A percentile compares a stretch with the other conserved stretches of the same genome.
phyloP scores from a whole-genome alignment of 2,797 vertebrate species.

The Platyrinchus mystaceus region DNA sequence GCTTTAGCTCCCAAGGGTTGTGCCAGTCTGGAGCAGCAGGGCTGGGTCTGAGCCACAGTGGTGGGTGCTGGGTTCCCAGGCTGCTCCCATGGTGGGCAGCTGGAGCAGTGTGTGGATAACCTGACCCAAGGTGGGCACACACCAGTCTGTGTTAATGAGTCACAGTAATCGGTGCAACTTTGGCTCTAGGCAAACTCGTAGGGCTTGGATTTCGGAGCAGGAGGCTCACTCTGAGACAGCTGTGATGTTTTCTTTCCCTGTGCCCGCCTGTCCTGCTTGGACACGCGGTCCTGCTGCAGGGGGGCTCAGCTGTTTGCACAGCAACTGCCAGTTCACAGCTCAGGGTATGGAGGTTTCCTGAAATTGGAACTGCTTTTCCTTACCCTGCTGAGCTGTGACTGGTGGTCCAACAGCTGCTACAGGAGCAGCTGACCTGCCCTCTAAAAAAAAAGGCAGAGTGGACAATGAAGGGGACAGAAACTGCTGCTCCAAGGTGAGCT shows the following conservation, averaged over 20 bases:
- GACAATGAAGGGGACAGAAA: background rate
- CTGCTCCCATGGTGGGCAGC: background rate
- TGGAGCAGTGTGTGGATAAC: fast-evolving
- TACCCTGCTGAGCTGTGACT: background rate
- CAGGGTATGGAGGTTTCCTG: background rate
- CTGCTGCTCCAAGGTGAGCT: background rate
- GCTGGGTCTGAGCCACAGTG: fast-evolving
- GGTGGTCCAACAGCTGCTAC: background rate
- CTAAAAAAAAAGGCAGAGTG: background rate
- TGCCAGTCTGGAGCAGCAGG: background rate
- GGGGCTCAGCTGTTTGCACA: background rate
- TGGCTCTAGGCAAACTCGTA: background rate
- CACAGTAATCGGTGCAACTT: fast-evolving
- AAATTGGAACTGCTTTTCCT: conserved; percentile 1
- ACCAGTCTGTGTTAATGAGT: fast-evolving
- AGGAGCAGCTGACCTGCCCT: background rate
- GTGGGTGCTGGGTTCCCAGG: background rate
- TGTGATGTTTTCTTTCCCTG: background rate
- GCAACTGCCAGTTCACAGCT: background rate
- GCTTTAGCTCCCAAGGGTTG: background rate
- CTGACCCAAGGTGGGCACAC: background rate
- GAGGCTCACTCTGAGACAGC: background rate
- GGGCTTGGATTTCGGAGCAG: background rate
- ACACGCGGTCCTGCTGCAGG: background rate
- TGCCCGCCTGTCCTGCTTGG: background rate